Evolutionary conservation across 2,797 vertebrate genomes (phyloP).

Genomic region (Pagetopsis macropterus): DNA sequence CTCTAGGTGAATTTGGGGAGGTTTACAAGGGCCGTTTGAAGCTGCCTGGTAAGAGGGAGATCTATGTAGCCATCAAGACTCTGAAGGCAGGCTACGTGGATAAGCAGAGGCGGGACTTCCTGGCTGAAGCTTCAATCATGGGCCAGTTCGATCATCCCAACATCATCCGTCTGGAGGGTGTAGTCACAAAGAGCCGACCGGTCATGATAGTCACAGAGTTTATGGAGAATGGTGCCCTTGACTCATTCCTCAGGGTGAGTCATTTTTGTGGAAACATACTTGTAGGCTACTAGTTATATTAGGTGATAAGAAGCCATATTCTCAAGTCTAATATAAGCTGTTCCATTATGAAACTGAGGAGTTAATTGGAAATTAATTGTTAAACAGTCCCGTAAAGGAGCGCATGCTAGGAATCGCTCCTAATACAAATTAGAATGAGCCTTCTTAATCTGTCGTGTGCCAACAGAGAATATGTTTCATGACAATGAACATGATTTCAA

Average conservation of each 20-base stretch:
- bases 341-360: conserved; percentile 20
- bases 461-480: conserved; percentile 53
- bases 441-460: conserved; percentile 36
- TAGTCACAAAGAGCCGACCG: conserved; percentile 97
- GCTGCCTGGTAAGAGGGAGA: conserved; percentile 95
- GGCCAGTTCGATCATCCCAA: conserved; percentile 99
- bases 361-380: conserved; percentile 56
- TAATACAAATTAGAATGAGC: conserved; percentile 52
- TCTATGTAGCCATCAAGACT: conserved; percentile 98
- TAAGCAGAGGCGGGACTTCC: conserved; percentile 96
- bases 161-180: conserved; percentile 96
- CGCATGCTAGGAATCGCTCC: conserved; percentile 32
- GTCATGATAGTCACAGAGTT: conserved; percentile 99
- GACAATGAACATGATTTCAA: conserved; percentile 60
- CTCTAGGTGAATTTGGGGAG: conserved; percentile 97
- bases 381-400: conserved; percentile 38
- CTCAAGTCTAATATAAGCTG: conserved; percentile 15
- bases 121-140: conserved; percentile 99
- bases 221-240: conserved; percentile 98
- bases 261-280: neutral
- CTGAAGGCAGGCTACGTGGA: conserved; percentile 97
- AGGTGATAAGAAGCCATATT: conserved; percentile 1
- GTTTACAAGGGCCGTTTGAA: conserved; percentile 99
- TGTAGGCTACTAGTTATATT: neutral
- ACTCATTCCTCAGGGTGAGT: conserved; percentile 96